Percentiles rank a stretch among this genome's conserved stretches.
phyloP scores from a whole-genome alignment of 2,113 vertebrate genomes.

The Podocnemis expansa region DNA sequence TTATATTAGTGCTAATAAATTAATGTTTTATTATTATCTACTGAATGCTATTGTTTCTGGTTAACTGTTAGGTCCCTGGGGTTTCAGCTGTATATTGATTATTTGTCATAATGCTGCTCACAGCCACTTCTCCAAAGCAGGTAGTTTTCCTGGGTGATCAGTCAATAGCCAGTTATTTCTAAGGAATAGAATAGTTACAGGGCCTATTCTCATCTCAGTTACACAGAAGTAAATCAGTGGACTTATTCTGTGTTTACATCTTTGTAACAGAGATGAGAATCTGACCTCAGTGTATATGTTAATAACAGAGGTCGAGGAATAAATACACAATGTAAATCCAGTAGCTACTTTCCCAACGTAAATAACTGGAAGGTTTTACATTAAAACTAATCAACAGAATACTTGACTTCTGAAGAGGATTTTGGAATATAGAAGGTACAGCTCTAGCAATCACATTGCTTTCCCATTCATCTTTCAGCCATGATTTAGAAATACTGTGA shows the following conservation, averaged over 20 bases:
- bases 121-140: not conserved
- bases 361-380: not conserved
- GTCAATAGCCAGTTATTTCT: not conserved
- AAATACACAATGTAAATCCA: not conserved
- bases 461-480: not conserved
- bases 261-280: not conserved
- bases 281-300: not conserved
- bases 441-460: not conserved
- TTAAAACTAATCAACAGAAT: not conserved
- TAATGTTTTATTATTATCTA: not conserved
- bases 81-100: not conserved
- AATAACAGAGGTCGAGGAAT: not conserved
- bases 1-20: not conserved
- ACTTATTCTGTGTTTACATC: not conserved
- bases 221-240: not conserved
- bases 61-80: not conserved
- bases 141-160: not conserved
- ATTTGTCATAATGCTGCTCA: not conserved
- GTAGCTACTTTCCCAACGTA: not conserved
- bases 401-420: not conserved
- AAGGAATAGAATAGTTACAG: not conserved
- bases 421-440: not conserved
- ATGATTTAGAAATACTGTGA: not conserved
- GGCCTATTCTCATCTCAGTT: not conserved
- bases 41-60: not conserved